phyloP scores from a whole-genome alignment of 2,797 vertebrate species.

The Spea hammondii region DNA sequence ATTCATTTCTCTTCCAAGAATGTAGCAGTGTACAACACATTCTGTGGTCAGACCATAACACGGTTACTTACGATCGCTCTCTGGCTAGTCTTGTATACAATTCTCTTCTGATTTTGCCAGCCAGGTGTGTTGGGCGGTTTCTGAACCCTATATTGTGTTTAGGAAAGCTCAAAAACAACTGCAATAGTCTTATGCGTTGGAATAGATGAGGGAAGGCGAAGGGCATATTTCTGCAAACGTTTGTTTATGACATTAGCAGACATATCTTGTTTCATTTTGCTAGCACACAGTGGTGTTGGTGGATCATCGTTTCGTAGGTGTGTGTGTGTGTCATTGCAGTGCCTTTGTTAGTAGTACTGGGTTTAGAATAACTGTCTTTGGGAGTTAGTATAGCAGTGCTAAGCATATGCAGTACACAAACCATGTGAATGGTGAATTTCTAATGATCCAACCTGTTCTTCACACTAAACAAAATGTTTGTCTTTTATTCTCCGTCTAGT shows the following conservation, averaged over 20 bases:
- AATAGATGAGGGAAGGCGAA: too few relatives aligned
- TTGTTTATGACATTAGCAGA: neutral
- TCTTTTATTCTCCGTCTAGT: conserved; percentile 90
- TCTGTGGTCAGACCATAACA: too few relatives aligned
- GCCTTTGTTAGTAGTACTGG: conserved; percentile 1
- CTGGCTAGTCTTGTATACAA: too few relatives aligned
- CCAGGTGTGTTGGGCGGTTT: too few relatives aligned
- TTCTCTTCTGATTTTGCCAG: too few relatives aligned
- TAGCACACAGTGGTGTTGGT: conserved; percentile 49
- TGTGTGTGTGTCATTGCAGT: conserved; percentile 42
- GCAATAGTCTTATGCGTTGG: too few relatives aligned
- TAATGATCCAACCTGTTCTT: conserved; percentile 12
- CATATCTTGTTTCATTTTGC: conserved; percentile 40
- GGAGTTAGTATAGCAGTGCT: conserved; percentile 13
- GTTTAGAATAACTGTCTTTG: neutral
- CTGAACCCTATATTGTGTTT: too few relatives aligned
- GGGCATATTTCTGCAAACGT: neutral
- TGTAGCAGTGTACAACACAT: too few relatives aligned
- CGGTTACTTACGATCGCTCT: too few relatives aligned
- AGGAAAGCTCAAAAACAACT: too few relatives aligned
- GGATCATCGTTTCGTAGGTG: conserved; percentile 51
- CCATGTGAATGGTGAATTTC: neutral
- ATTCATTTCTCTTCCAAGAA: too few relatives aligned
- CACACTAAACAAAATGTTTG: conserved; percentile 59
- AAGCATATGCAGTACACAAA: neutral